Base-by-base conservation (phyloP, 1,140 invertebrate genomes). In the Parasteatoda tepidariorum region DNA sequence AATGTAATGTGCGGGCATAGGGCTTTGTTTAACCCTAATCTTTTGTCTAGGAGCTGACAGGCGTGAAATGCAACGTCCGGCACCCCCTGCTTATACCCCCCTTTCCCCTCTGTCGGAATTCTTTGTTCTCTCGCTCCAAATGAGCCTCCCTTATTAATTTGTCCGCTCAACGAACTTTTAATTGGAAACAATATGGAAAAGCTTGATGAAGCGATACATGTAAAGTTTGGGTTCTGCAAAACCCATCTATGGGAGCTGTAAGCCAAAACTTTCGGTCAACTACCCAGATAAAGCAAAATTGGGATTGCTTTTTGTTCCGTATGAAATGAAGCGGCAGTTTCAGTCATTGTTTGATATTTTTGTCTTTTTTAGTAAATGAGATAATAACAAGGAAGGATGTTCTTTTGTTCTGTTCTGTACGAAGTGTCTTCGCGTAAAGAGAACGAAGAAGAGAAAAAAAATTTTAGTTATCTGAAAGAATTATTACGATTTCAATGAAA, bases 1-100 rank as follows among this genome's bases (percentile, higher is more conserved):
- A 79, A 79, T 79, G 76, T 79, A 79, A 79, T 79, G 76, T 79
- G 76, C 59, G 76, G 76, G 62, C 76, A 79, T 18, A 31, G 61
- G 76, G 76, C 76, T 79, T 79, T 79, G 76, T 79, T 79, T 79
- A 79, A 79, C 76, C 79, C 31, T 82, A 70, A 82, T 82, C 79
- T 82, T 82, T 82, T 82, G 79, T 82, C 79, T 82, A 48, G 67
- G 67, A 33, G 54, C 38, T 82, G 79, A 82, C 79, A 82, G 68
- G 48, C 79, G 41, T 82, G 79, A 82, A 82, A 82, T 71, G 79
- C 68, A 73, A 55, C 79, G 79, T 82, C 79, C 79, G 79, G 79
- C 30, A 55, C 28, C n/a, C 55, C 34, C 34, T 31, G 18, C 22
- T 9, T 11, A 6, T 41, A 15, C 34, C 38, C 34, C 3, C 38